Evolutionary conservation across 2,888 invertebrate species (phyloP).

Genomic region (Tipula unca): DNA sequence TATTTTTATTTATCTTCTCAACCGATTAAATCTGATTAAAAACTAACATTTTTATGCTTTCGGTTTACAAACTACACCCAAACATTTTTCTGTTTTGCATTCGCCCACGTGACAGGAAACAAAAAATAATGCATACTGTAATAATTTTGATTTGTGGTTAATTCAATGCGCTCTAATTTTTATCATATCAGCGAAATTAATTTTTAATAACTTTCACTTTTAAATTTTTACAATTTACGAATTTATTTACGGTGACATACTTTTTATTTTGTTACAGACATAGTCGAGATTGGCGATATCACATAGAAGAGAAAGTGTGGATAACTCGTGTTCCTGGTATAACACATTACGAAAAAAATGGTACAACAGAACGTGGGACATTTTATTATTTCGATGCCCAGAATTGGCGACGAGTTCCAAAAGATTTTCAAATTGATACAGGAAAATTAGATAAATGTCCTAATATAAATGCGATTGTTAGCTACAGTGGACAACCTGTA

Average conservation of each 20-base stretch:
- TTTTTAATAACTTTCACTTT: neutral
- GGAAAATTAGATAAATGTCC: constrained; percentile 84
- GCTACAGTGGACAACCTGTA: constrained; percentile 43
- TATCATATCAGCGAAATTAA: no score
- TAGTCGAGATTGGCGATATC: constrained; percentile 98
- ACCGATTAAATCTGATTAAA: no score
- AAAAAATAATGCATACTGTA: no score
- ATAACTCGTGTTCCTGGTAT: constrained; percentile 95
- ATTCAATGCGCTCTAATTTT: no score
- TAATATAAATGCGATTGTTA: constrained; percentile 43
- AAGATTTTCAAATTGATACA: constrained; percentile 98
- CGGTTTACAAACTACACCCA: no score
- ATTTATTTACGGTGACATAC: no score
- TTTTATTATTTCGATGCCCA: constrained; percentile 99
- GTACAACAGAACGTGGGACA: constrained; percentile 94
- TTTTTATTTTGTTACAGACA: constrained; percentile 54
- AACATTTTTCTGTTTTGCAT: no score
- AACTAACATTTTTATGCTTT: no score
- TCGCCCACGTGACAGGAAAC: no score
- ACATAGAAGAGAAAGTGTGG: constrained; percentile 98
- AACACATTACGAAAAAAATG: constrained; percentile 89
- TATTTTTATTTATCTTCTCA: no score
- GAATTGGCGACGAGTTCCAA: constrained; percentile 98
- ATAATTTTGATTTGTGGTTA: no score
- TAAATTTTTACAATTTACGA: neutral